Conservation (phyloP, 2,797 vertebrate species). For the Bothrops alternatus region DNA sequence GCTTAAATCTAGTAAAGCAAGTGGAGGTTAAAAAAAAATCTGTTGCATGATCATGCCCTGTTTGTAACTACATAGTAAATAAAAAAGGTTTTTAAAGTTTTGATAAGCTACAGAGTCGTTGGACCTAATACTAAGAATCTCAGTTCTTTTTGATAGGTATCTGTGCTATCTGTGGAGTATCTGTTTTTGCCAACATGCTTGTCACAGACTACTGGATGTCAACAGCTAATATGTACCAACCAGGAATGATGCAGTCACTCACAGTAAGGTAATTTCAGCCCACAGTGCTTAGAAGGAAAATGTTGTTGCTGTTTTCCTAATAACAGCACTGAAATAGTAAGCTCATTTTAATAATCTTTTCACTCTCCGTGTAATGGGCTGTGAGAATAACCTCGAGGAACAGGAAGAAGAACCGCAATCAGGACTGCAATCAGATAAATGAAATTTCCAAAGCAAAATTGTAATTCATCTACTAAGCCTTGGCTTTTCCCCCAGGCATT, state of each 20-base stretch:
- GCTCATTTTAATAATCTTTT: not conserved
- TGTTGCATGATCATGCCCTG: not conserved
- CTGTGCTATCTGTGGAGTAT: constrained; percentile 86
- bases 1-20: not conserved
- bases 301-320: not conserved
- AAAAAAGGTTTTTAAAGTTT: not conserved
- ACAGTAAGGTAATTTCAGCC: constrained; percentile 71
- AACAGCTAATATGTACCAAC: constrained; percentile 70
- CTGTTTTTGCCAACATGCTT: constrained; percentile 89
- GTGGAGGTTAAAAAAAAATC: not conserved
- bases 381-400: not conserved
- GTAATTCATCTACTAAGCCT: not conserved
- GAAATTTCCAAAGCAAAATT: not conserved
- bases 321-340: not conserved
- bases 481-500: not conserved
- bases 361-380: not conserved
- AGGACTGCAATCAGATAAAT: not conserved
- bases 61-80: not conserved
- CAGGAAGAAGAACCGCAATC: not conserved
- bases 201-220: constrained; percentile 88
- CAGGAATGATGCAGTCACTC: constrained; percentile 69
- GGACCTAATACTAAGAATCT: not conserved
- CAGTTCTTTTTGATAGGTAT: constrained; percentile 71
- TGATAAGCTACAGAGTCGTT: not conserved
- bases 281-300: fast-evolving